Evolutionary conservation across 1,140 invertebrate genomes (phyloP), one percentile per base, ranked within the genome.

Genomic region (Stegodyphus mimosarum): DNA sequence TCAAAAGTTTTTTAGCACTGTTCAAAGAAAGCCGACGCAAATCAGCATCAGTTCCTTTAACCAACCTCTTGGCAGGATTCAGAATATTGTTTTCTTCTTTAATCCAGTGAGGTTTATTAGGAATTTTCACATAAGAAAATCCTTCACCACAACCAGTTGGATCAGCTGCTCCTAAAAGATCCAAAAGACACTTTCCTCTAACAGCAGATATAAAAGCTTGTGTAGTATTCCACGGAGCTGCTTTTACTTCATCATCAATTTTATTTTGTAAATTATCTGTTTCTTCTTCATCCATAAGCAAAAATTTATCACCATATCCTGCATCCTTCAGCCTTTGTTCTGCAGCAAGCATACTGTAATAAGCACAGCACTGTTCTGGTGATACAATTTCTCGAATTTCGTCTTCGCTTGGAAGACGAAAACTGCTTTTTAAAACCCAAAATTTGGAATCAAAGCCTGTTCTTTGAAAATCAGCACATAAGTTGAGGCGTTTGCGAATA

Each of bases 41-140:
- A 94, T 99, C 99, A 13, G 99, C 98, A 91, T 99, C 98, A 0
- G 98, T 99, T 60, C 99, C 99, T 0, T 98, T 99, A 0, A 99
- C 98, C 3, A 97, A 98, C 87, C 97, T 93, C 90, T 99, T 99
- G 0, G 96, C 95, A 88, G 97, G 96, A 71, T 94, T 95, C 90
- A 96, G 89, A 88, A 87, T 86, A 51, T 87, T 75, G 89, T 88
- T 55, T 74, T 91, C 91, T 73, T 91, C 90, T 78, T 91, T 91
- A 49, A 88, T 86, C 48, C 87, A 84, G 53, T 89, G 90, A 0
- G 97, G 97, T 90, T 99, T 99, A 90, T 98, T 98, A 6, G 98
- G 97, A 4, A 99, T 95, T 49, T 96, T 92, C 9, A 99, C 96
- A 89, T 98, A 99, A 0, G 95, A 95, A 90, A 99, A 99, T 0